Evolutionary conservation across 1,140 invertebrate species (phyloP), one percentile per base, ranked within the genome.

Genomic region (Campoletis sonorensis): DNA sequence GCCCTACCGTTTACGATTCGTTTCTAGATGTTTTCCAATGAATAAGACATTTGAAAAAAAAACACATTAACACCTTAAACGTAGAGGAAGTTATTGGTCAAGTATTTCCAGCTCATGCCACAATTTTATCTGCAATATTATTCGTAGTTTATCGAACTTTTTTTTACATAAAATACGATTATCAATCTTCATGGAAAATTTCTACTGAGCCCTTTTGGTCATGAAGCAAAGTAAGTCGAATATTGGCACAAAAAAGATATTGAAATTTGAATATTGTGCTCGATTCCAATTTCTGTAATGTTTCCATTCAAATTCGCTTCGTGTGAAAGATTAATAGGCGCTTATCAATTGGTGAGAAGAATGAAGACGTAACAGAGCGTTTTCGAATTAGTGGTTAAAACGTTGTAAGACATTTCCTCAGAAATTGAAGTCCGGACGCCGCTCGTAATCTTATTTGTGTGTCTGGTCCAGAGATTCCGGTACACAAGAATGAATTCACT

Each of bases 351-450:
- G 58, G 58, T 64, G 10, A 21, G 23, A 64, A 64, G 23, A 21
- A n/a, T 23, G 3, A 64, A 64, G 21, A n/a, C 3, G 18, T n/a
- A 23, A n/a, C 10, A 4, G 58, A 16, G 49, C 18, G 49, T n/a
- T 54, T 13, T n/a, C 58, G 21, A 23, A 64, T 23, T 64, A 64
- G 11, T 64, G 58, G 58, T 64, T 64, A 21, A 64, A 64, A 64
- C 21, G 23, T 11, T 21, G 16, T 21, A n/a, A 64, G 21, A 64
- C 3, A 64, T 23, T 33, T 33, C 30, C 3, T 33, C 7, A 33
- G 30, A 33, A 33, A 33, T 33, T 33, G 30, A 33, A 4, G 30
- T 7, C 30, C 7, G 30, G 3, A 7, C 30, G 7, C 30, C 7
- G 7, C 3, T 33, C 30, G 30, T 33, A 7, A 33, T 33, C 30